phyloP scores from a whole-genome alignment of 2,113 vertebrate species.

The Odobenus rosmarus region DNA sequence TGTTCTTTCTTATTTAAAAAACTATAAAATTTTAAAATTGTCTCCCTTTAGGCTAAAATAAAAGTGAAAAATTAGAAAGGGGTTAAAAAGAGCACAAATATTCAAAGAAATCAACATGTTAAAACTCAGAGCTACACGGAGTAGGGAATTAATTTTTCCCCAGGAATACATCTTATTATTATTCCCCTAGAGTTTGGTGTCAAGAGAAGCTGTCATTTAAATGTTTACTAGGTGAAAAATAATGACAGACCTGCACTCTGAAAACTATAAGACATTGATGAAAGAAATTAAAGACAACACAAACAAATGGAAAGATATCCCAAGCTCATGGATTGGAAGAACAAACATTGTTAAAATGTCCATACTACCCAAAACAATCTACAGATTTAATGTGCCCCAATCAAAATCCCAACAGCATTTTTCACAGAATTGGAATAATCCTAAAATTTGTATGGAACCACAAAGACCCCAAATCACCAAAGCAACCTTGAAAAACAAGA shows the following conservation, averaged over 20 bases:
- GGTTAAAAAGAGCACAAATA: neutral
- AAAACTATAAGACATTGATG: neutral
- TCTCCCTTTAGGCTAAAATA: neutral
- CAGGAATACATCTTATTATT: neutral
- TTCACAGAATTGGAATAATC: neutral
- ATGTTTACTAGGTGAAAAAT: neutral
- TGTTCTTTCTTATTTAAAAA: neutral
- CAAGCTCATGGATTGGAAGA: neutral
- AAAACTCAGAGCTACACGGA: neutral
- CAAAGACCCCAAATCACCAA: neutral
- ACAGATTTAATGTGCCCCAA: neutral
- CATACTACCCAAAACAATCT: neutral
- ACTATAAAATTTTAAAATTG: neutral
- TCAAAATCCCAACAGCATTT: neutral
- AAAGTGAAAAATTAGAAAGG: neutral
- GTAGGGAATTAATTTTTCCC: neutral
- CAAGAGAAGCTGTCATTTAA: neutral
- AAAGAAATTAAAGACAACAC: neutral
- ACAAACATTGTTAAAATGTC: neutral
- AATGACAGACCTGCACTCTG: neutral
- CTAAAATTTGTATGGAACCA: neutral
- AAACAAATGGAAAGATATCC: neutral
- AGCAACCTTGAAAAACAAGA: neutral
- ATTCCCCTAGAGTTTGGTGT: neutral
- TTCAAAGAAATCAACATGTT: neutral